Base-by-base conservation (phyloP, 2,113 vertebrate species). In the Dicaeum eximium region DNA sequence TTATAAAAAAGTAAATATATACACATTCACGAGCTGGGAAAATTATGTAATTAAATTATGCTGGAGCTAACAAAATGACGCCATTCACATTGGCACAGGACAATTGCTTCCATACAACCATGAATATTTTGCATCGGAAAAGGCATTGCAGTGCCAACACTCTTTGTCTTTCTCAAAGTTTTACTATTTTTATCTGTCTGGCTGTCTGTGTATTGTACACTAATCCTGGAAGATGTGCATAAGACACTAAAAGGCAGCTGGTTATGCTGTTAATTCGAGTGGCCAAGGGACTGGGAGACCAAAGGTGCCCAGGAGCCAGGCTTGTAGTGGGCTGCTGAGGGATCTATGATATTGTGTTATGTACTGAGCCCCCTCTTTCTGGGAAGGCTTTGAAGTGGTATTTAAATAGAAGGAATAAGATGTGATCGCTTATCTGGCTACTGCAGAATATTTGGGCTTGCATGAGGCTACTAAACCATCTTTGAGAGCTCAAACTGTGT, bases 41-140 rank as follows among this genome's bases (percentile, higher is more conserved):
- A 87, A 92, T 95, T 80, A 92, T 69, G 60, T 93, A 89, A 97
- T n/a, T 92, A 64, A 97, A 92, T 97, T 97, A 94, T 48, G 22
- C 85, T 92, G 64, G 56, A 66, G 82, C 82, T 88, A 96, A 92
- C 31, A 66, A 94, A 86, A 81, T 80, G 42, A 80, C 1, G 3
- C 40, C 12, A 5, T 44, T 87, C 79, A 87, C 25, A 21, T 28
- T 91, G 60, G 74, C 54, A 64, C 3, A 3, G 38, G 42, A 86
- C 67, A 92, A 37, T 86, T 91, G 66, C 72, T 94, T 9, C 66
- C 79, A 81, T 81, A 61, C 20, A 72, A 38, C 77, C 15, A 10
- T 38, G 31, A 71, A 45, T 77, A 23, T 50, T 57, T 94, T 94
- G 93, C 71, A 61, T 7, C 88, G 92, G 91, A 93, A 93, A 94